A percentile compares a stretch with the other conserved stretches of the same genome.
These are phyloP conservation scores for Patagioenas fasciata DNA, from an alignment of 2,113 vertebrate genomes.

Conservation along the genomic window DNA sequence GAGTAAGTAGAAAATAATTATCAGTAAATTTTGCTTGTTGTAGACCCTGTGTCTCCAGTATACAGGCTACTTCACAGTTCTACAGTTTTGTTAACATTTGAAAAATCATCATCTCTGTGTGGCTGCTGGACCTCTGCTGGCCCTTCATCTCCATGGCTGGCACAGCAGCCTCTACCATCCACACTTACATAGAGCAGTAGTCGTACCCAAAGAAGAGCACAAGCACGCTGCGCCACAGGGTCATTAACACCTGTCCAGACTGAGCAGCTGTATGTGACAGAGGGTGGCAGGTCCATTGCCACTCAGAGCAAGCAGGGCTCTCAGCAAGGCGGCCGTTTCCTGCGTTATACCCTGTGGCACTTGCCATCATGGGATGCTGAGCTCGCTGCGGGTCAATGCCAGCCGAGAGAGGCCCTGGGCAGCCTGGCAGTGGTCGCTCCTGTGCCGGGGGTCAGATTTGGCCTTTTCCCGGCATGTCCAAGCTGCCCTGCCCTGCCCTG, in stretches of 20 bases:
- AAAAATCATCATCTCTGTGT: fast-evolving
- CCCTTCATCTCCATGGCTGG: fast-evolving
- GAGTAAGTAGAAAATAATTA: not conserved
- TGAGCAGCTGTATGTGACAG: fast-evolving
- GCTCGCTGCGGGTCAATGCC: not conserved
- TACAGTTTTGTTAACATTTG: fast-evolving
- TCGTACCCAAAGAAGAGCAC: no score
- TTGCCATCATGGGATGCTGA: no score
- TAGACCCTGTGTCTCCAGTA: not conserved
- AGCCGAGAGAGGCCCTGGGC: fast-evolving
- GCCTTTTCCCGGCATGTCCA: no score
- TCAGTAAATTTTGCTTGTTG: not conserved
- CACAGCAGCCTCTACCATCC: fast-evolving
- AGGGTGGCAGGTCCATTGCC: no score
- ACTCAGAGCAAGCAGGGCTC: not conserved
- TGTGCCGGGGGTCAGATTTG: no score
- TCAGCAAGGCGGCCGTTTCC: not conserved
- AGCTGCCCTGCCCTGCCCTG: no score
- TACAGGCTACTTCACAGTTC: not conserved
- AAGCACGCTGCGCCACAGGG: fast-evolving
- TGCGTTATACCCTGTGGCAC: no score
- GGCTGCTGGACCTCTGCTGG: not conserved
- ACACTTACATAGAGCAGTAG: no score
- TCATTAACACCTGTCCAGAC: fast-evolving
- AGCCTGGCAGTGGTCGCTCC: not conserved